Percentiles rank a stretch among this genome's conserved stretches.
Conservation (phyloP, 2,797 vertebrate genomes). For the Alauda arvensis region DNA sequence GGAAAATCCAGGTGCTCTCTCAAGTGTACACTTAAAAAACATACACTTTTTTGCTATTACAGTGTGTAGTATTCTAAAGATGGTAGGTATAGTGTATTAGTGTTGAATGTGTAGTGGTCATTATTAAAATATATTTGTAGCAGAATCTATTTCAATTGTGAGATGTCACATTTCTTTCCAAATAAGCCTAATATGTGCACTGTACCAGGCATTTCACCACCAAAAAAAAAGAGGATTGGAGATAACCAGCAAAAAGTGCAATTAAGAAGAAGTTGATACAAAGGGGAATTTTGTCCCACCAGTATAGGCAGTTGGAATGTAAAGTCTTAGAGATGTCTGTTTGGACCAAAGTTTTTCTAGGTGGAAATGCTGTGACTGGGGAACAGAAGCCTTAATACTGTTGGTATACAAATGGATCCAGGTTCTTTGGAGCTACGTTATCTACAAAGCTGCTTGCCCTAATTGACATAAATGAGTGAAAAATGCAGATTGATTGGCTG, state of each 20-base stretch:
- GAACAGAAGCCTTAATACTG: not conserved
- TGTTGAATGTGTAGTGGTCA: not conserved
- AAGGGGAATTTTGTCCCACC: not conserved
- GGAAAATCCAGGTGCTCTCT: not conserved
- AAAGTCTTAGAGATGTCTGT: not conserved
- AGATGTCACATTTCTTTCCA: not conserved
- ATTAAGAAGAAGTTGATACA: not conserved
- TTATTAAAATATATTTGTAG: not conserved
- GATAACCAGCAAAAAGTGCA: not conserved
- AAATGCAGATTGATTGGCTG: not conserved
- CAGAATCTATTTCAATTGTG: not conserved
- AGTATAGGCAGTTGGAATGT: not conserved
- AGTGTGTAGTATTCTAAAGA: not conserved
- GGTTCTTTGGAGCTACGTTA: not conserved
- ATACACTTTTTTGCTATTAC: not conserved
- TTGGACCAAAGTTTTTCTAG: not conserved
- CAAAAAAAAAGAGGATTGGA: not conserved
- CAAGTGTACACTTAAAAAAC: not conserved
- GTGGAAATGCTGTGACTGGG: not conserved
- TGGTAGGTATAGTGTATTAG: not conserved
- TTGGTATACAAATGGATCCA: not conserved
- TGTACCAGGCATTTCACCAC: not conserved
- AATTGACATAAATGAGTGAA: not conserved
- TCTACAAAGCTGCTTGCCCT: not conserved
- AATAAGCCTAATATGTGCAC: not conserved